Evolutionary conservation across 2,888 invertebrate species (phyloP), one percentile per base, ranked within the genome.

Genomic region (Neria commutata): DNA sequence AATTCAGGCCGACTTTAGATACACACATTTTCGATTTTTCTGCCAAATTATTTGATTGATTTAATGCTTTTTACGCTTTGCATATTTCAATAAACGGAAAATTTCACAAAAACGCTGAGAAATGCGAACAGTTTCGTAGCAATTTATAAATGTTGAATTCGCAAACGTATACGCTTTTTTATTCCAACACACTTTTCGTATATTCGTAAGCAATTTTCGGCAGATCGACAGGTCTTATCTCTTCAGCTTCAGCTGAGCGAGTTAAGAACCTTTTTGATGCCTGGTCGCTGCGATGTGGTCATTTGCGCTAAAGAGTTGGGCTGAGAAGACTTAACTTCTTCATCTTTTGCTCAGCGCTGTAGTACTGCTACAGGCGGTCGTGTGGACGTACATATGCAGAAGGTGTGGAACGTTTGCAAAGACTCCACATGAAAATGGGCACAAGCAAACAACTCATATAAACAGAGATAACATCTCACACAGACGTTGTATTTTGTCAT

Each of bases 181-280:
- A n/a, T n/a, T n/a, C 11, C 37, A n/a, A 37, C 37, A 5, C 42
- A 19, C 42, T 17, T 42, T 21, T 42, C 21, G 42, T 42, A 4
- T 37, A 19, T 42, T 17, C 19, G 19, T 19, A 42, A 42, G 42
- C 42, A 42, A 21, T 6, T 17, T 3, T 6, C 42, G 21, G 21
- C 42, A 19, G 42, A 42, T 5, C 42, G 42, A 21, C 5, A 17
- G 21, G 17, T 42, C 11, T 37, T 5, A 37, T 37, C 21, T 17
- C 42, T 42, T 17, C 42, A 8, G 17, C 42, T 42, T 42, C 42
- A 21, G 42, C 42, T 42, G 42, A 42, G 42, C 42, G 42, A 42
- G 21, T 42, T 42, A 42, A 42, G 17, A 42, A 42, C 19, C 21
- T 42, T 14, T 42, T 42, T 14, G 42, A 5, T 19, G 8, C 14